Evolutionary conservation across 2,888 invertebrate genomes (phyloP), one percentile per base, ranked within the genome.

Genomic region (Cataglyphis livida): DNA sequence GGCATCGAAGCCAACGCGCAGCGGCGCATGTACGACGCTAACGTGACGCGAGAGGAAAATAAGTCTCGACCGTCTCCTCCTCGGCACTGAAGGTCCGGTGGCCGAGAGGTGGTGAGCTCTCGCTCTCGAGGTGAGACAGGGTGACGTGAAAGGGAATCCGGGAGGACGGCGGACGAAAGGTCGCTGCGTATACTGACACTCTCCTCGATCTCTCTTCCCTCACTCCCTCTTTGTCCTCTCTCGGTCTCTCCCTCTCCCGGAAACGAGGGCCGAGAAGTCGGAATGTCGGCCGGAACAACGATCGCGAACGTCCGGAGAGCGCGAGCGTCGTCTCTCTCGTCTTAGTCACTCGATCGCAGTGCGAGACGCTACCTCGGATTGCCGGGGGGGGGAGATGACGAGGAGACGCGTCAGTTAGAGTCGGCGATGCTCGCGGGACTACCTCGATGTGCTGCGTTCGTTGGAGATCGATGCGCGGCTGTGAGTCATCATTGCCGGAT

Each of bases 1-100:
- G 78, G n/a, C 35, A 65, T 41, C 44, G 65, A 48, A 76, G 15
- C 15, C 21, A 62, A 65, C 75, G 71, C 85, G 85, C 18, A 48
- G 18, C 18, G 65, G 84, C 85, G 86, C 68, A 83, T 85, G 66
- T 70, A 76, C 84, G 82, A 82, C 76, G 87, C 73, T 79, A 61
- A 81, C 73, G 87, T 10, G 54, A 62, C 74, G 48, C n/a, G 48
- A 75, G 25, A 59, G 59, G 25, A 61, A 61, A 59, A 32, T 54
- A 51, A 44, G 32, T 44, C 21, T 44, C 21, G 57, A 44, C 57
- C 68, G 12, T 38, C 74, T n/a, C 38, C 18, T 48, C 18, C 18
- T 51, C 38, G 75, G 18, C 51, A 48, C 21, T 38, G 51, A 21
- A 51, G 38, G 51, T 48, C 18, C 44, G 35, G 32, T 12, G 35